phyloP scores from a whole-genome alignment of 2,888 invertebrate species.

The Callimorpha dominula region DNA sequence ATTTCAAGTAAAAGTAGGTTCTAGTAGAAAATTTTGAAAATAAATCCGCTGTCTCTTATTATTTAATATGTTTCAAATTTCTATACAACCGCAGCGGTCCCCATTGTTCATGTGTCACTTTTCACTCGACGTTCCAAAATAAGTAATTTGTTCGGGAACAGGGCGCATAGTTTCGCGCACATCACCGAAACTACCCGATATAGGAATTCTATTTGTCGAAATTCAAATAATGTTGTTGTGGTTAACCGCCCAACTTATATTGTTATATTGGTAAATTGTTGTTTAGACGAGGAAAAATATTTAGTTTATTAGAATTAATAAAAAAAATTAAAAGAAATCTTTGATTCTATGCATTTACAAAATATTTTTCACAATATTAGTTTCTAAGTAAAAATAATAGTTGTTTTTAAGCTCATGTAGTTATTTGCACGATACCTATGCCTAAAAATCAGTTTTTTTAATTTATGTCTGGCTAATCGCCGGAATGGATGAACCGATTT shows the following conservation, averaged over 20 bases:
- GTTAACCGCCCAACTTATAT: background rate
- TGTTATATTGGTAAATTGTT: background rate
- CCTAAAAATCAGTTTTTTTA: too few relatives aligned
- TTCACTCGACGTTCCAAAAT: constrained; percentile 49
- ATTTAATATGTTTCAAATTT: constrained; percentile 3
- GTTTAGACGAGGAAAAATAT: background rate
- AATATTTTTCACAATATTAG: too few relatives aligned
- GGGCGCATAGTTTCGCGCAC: constrained; percentile 32
- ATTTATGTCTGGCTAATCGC: too few relatives aligned
- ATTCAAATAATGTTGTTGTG: constrained; percentile 13
- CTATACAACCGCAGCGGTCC: constrained; percentile 30
- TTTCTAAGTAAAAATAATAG: too few relatives aligned
- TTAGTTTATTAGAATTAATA: background rate
- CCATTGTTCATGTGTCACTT: constrained; percentile 40
- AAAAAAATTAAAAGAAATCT: too few relatives aligned
- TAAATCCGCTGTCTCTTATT: constrained; percentile 6
- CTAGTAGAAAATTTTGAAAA: too few relatives aligned
- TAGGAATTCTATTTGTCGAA: constrained; percentile 29
- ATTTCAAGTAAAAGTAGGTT: too few relatives aligned
- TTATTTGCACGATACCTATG: too few relatives aligned
- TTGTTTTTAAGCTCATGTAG: too few relatives aligned
- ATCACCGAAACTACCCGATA: constrained; percentile 20
- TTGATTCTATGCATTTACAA: too few relatives aligned
- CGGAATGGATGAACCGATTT: too few relatives aligned
- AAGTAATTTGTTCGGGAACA: constrained; percentile 46